Base-by-base conservation (phyloP, 2,113 vertebrate genomes). In the Physeter macrocephalus region DNA sequence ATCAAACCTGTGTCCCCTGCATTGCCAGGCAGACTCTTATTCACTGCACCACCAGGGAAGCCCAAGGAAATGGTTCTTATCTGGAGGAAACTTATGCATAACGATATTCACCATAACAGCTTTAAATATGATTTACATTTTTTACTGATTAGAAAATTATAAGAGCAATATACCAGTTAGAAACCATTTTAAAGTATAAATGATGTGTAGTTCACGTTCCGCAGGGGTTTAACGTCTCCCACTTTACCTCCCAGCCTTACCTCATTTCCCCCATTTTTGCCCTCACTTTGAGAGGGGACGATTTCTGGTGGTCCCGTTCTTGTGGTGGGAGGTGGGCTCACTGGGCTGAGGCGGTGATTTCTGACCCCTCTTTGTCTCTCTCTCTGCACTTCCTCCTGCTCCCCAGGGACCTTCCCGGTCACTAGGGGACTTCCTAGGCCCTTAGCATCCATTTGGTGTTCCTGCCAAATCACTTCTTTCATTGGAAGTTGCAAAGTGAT, bases 211-310 rank as follows among this genome's bases (percentile, higher is more conserved):
- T 39, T 34, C 2, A 8, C 0, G 0, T 5, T 18, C 25, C 23
- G 7, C 7, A 5, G 36, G 27, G 10, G 20, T 2, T 15, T 4
- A 1, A 0, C 0, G 0, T 54, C 46, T 78, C 43, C 9, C 13
- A 7, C 69, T 5, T n/a, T 13, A 17, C 18, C 36, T 49, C 49
- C 71, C 34, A 27, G 57, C 57, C n/a, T 11, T 4, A 0, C 39
- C 34, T 52, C 83, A 1, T 25, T 1, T 23, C 36, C 21, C 31
- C 34, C 8, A 57, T 10, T 36, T 7, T 2, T 27, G 66, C 69
- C 8, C 2, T 31, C 13, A 0, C 61, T 61, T 36, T 0, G 8
- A 43, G 69, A 18, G 5, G 18, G 31, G 15, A 0, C 2, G 1
- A 10, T 29, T 69, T 5, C 52, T 2, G 8, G 41, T 1, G 34